Percentiles rank a stretch among this genome's conserved stretches.
These are phyloP conservation scores for Papilio aristodemus DNA, from an alignment of 1,140 invertebrate species.

Conservation along the genomic window DNA sequence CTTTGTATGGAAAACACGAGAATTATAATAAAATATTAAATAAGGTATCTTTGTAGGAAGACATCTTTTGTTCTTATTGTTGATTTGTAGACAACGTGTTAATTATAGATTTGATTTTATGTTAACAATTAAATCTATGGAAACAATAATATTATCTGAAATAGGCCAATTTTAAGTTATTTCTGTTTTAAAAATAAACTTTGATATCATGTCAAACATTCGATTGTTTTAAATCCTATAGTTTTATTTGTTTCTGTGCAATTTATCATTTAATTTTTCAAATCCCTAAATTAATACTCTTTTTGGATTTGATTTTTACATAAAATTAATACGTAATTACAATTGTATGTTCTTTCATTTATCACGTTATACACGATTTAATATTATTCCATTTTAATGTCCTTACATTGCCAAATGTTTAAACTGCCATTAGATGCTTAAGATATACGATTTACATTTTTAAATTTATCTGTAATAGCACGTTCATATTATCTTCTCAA, in stretches of 20 bases:
- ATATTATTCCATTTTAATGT: not conserved
- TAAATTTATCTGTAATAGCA: not conserved
- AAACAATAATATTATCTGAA: too few relatives aligned
- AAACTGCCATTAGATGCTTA: not conserved
- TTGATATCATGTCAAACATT: too few relatives aligned
- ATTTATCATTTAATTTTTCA: too few relatives aligned
- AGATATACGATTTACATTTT: not conserved
- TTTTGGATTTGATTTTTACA: too few relatives aligned
- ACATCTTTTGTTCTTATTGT: not conserved
- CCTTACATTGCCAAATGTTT: not conserved
- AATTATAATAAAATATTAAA: not conserved
- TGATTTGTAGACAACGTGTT: not conserved
- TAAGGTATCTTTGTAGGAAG: not conserved
- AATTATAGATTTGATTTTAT: not conserved
- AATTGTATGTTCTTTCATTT: too few relatives aligned
- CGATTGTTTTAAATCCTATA: too few relatives aligned
- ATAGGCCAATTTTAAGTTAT: too few relatives aligned
- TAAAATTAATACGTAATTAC: too few relatives aligned
- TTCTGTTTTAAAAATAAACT: too few relatives aligned
- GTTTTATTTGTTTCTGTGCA: too few relatives aligned
- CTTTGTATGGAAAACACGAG: not conserved
- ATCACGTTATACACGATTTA: not conserved
- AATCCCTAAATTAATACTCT: too few relatives aligned
- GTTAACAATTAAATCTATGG: too few relatives aligned
- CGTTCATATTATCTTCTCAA: slow-evolving; percentile 8